A percentile compares a stretch with the other conserved stretches of the same genome.
These are phyloP conservation scores for Micropoecilia bifurca DNA, from an alignment of 2,797 vertebrate species.

Conservation along the genomic window DNA sequence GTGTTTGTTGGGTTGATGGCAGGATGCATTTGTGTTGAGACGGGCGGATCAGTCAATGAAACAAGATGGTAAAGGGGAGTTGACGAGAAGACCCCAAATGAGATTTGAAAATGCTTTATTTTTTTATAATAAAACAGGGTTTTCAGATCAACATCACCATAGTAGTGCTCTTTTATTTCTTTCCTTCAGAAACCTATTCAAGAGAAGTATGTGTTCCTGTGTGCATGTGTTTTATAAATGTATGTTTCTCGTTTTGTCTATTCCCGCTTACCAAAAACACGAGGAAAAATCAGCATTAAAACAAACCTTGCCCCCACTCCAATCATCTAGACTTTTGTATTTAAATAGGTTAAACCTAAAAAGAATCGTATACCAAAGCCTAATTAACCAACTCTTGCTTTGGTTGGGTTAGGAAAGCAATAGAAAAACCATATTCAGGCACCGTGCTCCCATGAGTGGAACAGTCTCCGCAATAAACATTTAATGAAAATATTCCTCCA, in stretches of 20 bases:
- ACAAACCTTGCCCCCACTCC: conserved; percentile 27
- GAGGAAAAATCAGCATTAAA: conserved; percentile 41
- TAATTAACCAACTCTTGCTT: conserved; percentile 46
- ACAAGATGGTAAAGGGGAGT: conserved; percentile 34
- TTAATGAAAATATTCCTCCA: conserved; percentile 43
- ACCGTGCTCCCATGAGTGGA: conserved; percentile 28
- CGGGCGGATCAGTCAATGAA: conserved; percentile 22
- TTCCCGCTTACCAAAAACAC: conserved; percentile 30
- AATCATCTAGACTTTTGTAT: conserved; percentile 27
- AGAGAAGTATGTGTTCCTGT: conserved; percentile 34
- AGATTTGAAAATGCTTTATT: conserved; percentile 81
- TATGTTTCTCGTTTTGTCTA: conserved; percentile 22
- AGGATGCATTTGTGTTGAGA: conserved; percentile 49
- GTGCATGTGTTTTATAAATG: conserved; percentile 33
- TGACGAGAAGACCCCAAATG: conserved; percentile 59
- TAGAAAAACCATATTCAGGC: conserved; percentile 62
- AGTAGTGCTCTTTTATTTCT: conserved; percentile 72
- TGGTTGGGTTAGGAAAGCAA: conserved; percentile 71
- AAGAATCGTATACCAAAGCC: conserved; percentile 53
- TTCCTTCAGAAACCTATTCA: conserved; percentile 40
- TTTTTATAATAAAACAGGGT: conserved; percentile 82
- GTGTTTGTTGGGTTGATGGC: conserved; percentile 37
- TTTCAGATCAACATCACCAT: conserved; percentile 76
- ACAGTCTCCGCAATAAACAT: conserved; percentile 70
- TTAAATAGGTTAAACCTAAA: conserved; percentile 48